Base-by-base conservation (phyloP, 2,888 invertebrate genomes). In the Acronicta aceris region DNA sequence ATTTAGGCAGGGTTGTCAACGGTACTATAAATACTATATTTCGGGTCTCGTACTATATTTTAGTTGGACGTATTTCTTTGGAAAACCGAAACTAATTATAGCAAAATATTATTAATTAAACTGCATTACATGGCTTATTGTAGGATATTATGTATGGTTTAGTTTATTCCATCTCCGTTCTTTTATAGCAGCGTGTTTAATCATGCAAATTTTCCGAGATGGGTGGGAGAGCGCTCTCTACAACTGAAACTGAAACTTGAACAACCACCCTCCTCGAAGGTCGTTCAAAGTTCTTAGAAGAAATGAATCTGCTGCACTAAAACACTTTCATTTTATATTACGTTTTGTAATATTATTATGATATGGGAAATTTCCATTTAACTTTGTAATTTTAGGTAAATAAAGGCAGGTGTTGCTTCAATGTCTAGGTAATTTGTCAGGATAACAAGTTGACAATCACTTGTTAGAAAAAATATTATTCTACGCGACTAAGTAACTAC, bases 231-330 rank as follows among this genome's bases (percentile, higher is more conserved):
- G 87, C 82, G 85, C 81, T 74, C 82, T 84, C 83, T 84, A 83
- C 86, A 78, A 87, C 86, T 88, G 90, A 89, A 91, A 91, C 91
- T 90, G 89, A 91, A 92, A 92, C 90, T 89, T 85, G 82, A 81
- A 85, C 84, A 82, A 79, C 88, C 89, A 86, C 86, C 87, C 88
- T 79, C 84, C 89, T 71, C 67, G 93, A 93, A 94, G 94, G 93
- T 94, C 94, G 93, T 92, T 90, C 85, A 85, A 85, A 93, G 86
- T 94, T 94, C 89, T 88, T 84, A 84, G 85, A 86, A 88, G 89
- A 88, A 91, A 90, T 88, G 90, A 93, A 92, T 92, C 86, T 85
- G 84, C 86, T 87, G 82, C 85, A 88, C 77, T 81, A 82, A 88
- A 89, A 90, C 92, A 93, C 92, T 93, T 93, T 91, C 91, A 86